phyloP scores from a whole-genome alignment of 2,888 invertebrate genomes.

The Hymenopus coronatus region DNA sequence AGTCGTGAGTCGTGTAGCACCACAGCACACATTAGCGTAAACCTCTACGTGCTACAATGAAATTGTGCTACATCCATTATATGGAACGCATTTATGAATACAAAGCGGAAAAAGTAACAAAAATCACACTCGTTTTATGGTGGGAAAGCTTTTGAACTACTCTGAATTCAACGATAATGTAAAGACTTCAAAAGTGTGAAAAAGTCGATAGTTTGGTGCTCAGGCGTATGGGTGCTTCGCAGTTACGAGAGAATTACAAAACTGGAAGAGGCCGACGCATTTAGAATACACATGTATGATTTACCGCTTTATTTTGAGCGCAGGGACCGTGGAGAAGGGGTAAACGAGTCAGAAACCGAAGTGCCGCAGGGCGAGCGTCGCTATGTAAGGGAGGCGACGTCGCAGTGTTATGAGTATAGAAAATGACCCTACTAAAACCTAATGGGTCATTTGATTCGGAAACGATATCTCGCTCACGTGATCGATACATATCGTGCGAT shows the following conservation, averaged over 20 bases:
- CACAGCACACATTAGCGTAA: not conserved
- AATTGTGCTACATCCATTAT: not conserved
- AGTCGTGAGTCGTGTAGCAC: not conserved
- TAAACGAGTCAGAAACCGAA: conserved; percentile 1
- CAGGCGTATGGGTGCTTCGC: not conserved
- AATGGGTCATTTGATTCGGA: conserved; percentile 47
- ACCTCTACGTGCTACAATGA: not conserved
- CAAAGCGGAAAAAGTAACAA: not conserved
- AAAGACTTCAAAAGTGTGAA: not conserved
- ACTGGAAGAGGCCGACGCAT: not conserved
- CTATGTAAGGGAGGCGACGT: not conserved
- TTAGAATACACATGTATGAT: conserved; percentile 15
- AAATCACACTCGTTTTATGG: not conserved
- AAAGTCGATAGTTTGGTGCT: not conserved
- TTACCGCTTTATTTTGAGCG: conserved; percentile 6
- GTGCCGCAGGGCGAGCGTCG: not conserved
- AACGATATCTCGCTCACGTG: conserved; percentile 34
- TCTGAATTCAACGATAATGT: conserved; percentile 1
- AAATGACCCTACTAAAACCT: conserved; percentile 47
- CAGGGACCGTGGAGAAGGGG: not conserved
- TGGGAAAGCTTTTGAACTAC: not conserved
- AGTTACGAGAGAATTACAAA: not conserved
- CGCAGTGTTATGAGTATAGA: conserved; percentile 32
- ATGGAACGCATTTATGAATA: not conserved
- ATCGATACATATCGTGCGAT: conserved; percentile 27